phyloP scores from a whole-genome alignment of 2,113 vertebrate genomes.

The Ochotona curzoniae region DNA sequence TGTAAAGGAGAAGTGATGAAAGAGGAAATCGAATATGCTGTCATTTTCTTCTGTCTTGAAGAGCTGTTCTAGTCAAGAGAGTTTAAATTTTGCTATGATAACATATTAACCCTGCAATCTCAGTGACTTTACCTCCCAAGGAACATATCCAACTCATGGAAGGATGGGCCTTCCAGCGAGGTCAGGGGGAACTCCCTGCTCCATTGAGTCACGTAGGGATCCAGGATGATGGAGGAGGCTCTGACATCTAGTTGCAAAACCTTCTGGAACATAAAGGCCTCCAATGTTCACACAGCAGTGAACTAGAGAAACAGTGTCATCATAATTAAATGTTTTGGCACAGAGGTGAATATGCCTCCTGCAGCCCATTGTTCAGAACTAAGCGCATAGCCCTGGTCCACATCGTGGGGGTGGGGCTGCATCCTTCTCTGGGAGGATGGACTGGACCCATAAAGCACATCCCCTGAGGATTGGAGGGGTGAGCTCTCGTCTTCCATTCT shows the following conservation, averaged over 20 bases:
- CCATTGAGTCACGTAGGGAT: neutral
- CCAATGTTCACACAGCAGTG: no score
- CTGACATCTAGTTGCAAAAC: neutral
- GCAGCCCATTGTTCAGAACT: neutral
- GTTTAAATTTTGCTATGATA: slow-evolving; percentile 1
- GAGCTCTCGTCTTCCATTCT: neutral
- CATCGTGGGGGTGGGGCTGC: neutral
- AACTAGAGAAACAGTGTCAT: neutral
- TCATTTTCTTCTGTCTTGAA: slow-evolving; percentile 53
- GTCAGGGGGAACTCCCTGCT: neutral
- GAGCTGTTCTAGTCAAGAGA: neutral
- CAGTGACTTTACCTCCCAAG: neutral
- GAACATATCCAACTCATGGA: neutral
- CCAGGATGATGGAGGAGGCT: neutral
- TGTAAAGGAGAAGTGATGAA: slow-evolving; percentile 49
- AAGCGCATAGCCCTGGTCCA: neutral
- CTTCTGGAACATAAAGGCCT: neutral
- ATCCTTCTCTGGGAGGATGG: no score
- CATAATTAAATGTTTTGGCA: neutral
- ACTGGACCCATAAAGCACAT: neutral
- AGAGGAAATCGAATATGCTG: neutral
- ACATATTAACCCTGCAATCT: neutral
- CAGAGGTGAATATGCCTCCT: neutral
- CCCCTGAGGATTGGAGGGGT: neutral
- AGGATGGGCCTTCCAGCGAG: neutral